Evolutionary conservation across 2,113 vertebrate genomes (phyloP), one percentile per base, ranked within the genome.

Genomic region (Salvator merianae): DNA sequence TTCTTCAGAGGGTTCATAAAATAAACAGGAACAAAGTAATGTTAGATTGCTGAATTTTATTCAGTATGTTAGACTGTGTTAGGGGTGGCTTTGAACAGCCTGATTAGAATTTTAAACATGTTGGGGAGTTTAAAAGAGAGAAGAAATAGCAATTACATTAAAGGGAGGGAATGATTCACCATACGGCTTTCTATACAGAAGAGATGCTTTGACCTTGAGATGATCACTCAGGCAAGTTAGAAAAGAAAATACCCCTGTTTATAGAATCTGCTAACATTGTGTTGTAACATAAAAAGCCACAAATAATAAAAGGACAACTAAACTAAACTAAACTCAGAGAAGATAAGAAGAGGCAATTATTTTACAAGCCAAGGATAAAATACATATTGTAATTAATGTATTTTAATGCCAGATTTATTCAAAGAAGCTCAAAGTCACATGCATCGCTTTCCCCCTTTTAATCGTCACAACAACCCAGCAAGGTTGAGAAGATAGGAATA

Each of bases 61-160:
- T 94, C 79, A 26, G 13, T 86, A 65, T 88, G 70, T 80, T 92
- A 85, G 79, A 87, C 75, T 77, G 66, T 88, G 84, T 93, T 91
- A 71, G 53, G 62, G 89, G 38, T 89, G 80, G 71, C 70, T 88
- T 91, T 86, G 88, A 63, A 86, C 69, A 80, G 4, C 75, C 88
- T 93, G 86, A 92, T 94, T 93, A 88, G 92, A 96, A 94, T 96
- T 94, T 95, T 95, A 95, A 96, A 86, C 36, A 86, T 93, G 84
- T 24, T 70, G 89, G 78, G 82, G 89, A 94, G 93, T 94, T 94
- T 90, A 90, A 82, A 94, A 89, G 74, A 91, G 91, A 93, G 68
- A 86, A 85, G 86, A 90, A 81, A 88, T 82, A 86, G 81, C 38
- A 18, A 38, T 72, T 88, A 82, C 72, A 76, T 78, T 74, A 73